A percentile compares a stretch with the other conserved stretches of the same genome.
These are phyloP conservation scores for Parnassius glacialis DNA, from an alignment of 2,888 invertebrate genomes.

Conservation along the genomic window DNA sequence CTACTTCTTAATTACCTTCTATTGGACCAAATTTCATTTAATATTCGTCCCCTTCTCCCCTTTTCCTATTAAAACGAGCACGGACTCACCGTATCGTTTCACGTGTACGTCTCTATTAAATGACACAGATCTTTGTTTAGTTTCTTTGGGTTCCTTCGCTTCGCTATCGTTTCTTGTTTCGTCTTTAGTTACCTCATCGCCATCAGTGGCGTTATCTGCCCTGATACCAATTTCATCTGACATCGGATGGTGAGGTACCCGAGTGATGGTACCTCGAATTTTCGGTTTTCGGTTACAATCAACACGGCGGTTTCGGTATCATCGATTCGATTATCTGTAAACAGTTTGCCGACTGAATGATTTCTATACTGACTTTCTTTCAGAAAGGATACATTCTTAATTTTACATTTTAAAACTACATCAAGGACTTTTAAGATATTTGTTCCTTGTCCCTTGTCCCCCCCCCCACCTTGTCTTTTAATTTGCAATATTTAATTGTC, in stretches of 20 bases:
- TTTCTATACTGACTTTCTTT: background rate
- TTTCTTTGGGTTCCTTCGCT: slow-evolving; percentile 72
- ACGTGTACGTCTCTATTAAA: slow-evolving; percentile 95
- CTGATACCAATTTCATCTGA: slow-evolving; percentile 68
- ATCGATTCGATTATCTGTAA: slow-evolving; percentile 73
- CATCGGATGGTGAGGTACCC: slow-evolving; percentile 71
- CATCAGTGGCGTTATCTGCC: slow-evolving; percentile 65
- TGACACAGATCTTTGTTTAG: slow-evolving; percentile 86
- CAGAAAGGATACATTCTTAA: background rate
- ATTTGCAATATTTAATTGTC: no score
- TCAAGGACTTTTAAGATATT: no score
- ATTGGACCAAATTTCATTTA: slow-evolving; percentile 3
- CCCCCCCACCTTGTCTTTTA: no score
- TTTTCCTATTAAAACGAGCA: slow-evolving; percentile 17
- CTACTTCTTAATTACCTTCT: slow-evolving; percentile 1
- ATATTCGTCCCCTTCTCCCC: background rate
- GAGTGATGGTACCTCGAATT: slow-evolving; percentile 54
- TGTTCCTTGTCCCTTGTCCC: no score
- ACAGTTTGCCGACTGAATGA: slow-evolving; percentile 27
- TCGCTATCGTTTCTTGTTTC: slow-evolving; percentile 46
- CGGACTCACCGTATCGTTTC: slow-evolving; percentile 90
- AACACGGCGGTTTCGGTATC: slow-evolving; percentile 54
- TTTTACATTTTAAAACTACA: no score
- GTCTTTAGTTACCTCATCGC: slow-evolving; percentile 59
- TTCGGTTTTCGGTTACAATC: slow-evolving; percentile 35